These are phyloP conservation scores for Iselma pallidipennis DNA, from an alignment of 2,888 invertebrate species.

Conservation along the genomic window DNA sequence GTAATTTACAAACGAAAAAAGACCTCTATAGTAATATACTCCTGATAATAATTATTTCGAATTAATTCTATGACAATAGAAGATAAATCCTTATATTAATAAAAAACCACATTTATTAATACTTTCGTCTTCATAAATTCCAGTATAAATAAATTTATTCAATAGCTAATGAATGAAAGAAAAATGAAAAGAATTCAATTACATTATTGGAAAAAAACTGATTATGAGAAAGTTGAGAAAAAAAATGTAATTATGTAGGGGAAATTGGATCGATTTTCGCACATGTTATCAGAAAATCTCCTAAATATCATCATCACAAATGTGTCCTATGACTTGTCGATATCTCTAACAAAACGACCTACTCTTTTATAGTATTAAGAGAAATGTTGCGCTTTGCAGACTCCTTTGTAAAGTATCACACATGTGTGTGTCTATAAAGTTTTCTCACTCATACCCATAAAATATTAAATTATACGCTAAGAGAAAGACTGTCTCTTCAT, in stretches of 20 bases:
- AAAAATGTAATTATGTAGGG: slow-evolving; percentile 10
- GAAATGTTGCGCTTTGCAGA: slow-evolving; percentile 25
- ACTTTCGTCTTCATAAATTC: neutral
- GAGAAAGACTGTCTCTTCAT: slow-evolving; percentile 27
- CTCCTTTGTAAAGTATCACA: slow-evolving; percentile 5
- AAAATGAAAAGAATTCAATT: no score
- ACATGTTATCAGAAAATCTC: neutral
- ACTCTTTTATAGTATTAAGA: slow-evolving; percentile 7
- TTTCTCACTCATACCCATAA: slow-evolving; percentile 25
- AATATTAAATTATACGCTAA: slow-evolving; percentile 9
- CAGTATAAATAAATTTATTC: no score
- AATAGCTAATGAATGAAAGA: no score
- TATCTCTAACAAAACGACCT: slow-evolving; percentile 2
- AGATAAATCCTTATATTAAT: neutral
- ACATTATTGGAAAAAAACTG: no score
- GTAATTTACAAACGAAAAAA: neutral
- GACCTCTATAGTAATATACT: no score
- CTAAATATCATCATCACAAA: neutral
- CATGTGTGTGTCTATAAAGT: slow-evolving; percentile 25
- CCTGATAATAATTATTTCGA: no score
- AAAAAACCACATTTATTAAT: neutral
- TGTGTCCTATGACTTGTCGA: slow-evolving; percentile 1
- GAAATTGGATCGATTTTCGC: slow-evolving; percentile 5
- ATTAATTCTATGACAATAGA: neutral
- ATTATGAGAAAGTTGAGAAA: slow-evolving; percentile 13